Base-by-base conservation (phyloP, 2,888 invertebrate genomes). In the Clistopyga incitator region DNA sequence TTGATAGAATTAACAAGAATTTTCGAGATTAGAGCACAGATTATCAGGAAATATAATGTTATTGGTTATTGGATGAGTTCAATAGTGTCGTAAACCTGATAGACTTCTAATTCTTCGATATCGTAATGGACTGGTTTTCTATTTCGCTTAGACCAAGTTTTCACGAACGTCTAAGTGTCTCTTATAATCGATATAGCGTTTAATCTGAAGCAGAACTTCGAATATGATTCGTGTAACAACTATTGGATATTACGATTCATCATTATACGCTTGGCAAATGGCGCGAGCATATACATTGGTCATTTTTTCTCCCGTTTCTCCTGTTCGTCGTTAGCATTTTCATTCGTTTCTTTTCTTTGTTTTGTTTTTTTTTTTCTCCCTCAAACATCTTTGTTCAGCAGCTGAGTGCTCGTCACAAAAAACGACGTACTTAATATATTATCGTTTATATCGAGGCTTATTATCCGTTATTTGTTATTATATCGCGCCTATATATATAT, bases 231-330 rank as follows among this genome's bases (percentile, higher is more conserved):
- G 20, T 34, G 20, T 45, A 68, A 67, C 68, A 75, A 75, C 65
- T 81, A 84, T 59, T 50, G 75, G 65, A 75, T 52, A 78, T 78
- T 61, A 50, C 67, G 80, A 76, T 71, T 80, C 77, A 74, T 81
- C 77, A 70, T 81, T 71, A 84, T 81, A 77, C 79, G 82, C 84
- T 82, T 85, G 82, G 85, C 83, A 84, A 86, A 82, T 84, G 61
- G 78, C 84, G 79, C 80, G 82, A 84, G 86, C 86, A 71, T 86
- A 80, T 85, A 87, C 81, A 89, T 89, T 90, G 90, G 89, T 89
- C 90, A 86, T 85, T 88, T 80, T 82, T 70, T 68, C 68, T 72
- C 68, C 72, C 76, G 47, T 54, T 67, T 70, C 38, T 65, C 59
- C 45, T 71, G 25, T 77, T 71, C 64, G 45, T 77, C 47, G 65